Conservation (phyloP, 2,113 vertebrate genomes). For the Xenus cinereus region DNA sequence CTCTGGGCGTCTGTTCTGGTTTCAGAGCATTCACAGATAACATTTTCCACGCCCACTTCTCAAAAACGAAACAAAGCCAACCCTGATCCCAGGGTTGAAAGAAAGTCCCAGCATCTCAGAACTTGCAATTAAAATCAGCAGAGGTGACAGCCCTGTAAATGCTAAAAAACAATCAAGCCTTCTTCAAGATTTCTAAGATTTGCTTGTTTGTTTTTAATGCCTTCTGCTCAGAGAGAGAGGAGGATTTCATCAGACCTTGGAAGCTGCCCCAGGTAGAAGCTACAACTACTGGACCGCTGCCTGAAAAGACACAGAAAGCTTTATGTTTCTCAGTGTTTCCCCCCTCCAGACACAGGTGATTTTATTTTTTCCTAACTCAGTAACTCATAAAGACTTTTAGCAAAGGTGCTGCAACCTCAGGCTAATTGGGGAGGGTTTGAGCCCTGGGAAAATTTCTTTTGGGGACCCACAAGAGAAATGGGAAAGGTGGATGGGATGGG, state of each 20-base stretch:
- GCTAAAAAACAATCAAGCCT: neutral
- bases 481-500: neutral
- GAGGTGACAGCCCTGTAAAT: neutral
- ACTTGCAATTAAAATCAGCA: neutral
- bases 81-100: neutral
- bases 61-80: neutral
- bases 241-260: neutral
- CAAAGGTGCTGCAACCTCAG: neutral
- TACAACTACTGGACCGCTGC: neutral
- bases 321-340: neutral
- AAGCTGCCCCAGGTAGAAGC: neutral
- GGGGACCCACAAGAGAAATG: neutral
- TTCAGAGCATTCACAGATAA: neutral
- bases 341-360: neutral
- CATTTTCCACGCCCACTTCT: neutral
- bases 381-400: neutral
- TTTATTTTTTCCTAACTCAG: neutral
- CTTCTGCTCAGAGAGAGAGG: neutral
- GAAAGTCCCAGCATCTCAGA: neutral
- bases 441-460: neutral
- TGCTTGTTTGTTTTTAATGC: neutral
- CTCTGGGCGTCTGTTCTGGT: neutral
- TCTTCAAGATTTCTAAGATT: neutral
- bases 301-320: neutral
- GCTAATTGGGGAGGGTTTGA: accelerated